phyloP scores from a whole-genome alignment of 1,140 invertebrate species.

The Coptotermes formosanus region DNA sequence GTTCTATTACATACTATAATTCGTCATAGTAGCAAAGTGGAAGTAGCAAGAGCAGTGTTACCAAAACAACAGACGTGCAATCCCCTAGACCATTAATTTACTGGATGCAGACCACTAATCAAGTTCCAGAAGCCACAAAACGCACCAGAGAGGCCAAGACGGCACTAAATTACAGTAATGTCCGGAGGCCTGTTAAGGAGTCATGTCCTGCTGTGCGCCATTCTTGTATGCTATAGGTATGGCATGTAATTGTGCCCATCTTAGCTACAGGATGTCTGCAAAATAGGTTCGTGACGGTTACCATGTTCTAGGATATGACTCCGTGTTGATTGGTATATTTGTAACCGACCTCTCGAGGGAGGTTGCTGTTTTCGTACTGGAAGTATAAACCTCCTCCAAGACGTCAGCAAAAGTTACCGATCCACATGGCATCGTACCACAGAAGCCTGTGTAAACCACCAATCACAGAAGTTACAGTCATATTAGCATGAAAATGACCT shows the following conservation, averaged over 20 bases:
- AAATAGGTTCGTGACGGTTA: background rate
- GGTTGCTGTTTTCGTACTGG: too few species aligned
- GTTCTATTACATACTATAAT: background rate
- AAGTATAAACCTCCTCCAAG: too few species aligned
- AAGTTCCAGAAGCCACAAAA: background rate
- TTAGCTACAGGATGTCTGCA: background rate
- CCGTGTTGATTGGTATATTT: too few species aligned
- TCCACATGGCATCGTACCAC: too few species aligned
- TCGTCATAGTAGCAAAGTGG: background rate
- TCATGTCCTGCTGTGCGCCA: background rate
- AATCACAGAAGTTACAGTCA: too few species aligned
- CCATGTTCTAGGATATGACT: too few species aligned
- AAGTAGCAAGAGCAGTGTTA: background rate
- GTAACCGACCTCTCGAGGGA: too few species aligned
- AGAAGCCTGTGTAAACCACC: too few species aligned
- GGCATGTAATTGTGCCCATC: background rate
- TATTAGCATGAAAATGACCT: too few species aligned
- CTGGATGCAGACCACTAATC: background rate
- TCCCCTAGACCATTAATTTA: background rate
- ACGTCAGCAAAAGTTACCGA: too few species aligned
- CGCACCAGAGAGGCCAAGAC: background rate
- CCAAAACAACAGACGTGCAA: background rate
- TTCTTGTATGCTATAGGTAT: background rate
- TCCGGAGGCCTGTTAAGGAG: background rate
- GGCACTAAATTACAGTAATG: background rate